Base-by-base conservation (phyloP, 2,113 vertebrate species). In the Alaudala cheleensis region DNA sequence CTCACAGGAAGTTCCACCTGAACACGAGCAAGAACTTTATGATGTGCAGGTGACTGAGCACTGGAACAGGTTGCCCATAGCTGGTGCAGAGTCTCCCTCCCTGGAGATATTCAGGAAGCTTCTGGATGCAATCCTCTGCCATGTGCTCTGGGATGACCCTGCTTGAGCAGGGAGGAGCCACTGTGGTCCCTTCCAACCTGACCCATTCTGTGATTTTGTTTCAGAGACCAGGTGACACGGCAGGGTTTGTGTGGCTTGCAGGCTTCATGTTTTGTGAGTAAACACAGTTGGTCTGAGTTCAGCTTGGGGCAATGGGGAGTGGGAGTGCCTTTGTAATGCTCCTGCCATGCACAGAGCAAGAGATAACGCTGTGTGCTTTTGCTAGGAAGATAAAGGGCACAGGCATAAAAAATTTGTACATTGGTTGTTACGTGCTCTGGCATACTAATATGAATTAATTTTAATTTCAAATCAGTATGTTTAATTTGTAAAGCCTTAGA, bases 381-480 rank as follows among this genome's bases (percentile, higher is more conserved):
- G 45, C 81, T 69, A 57, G 34, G 29, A 40, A 81, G 57, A 80
- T 54, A 79, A 89, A 95, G 78, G 78, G 65, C 86, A 39, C 2
- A 1, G 18, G 22, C 50, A 53, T 2, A 53, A 6, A 71, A 73
- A 64, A 51, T 1, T 2, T 34, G 7, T 80, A 64, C 51, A 40
- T 34, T 50, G 42, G n/a, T 60, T 91, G 28, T 64, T 96, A 86
- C 1, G 4, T 93, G 92, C n/a, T 74, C 62, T 72, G 56, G 86
- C 53, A 91, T 82, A 53, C 28, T 69, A 91, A 95, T 87, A 33
- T 50, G 54, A 84, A 79, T 87, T 61, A 57, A 92, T 95, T 95
- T 91, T 72, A 89, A 96, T 94, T 93, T 95, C 40, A 89, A 76
- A 89, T 95, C 78, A 65, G 49, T 56, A 54, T 29, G 17, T 72